phyloP scores from a whole-genome alignment of 2,888 invertebrate genomes.

The Eucera pruinosa region DNA sequence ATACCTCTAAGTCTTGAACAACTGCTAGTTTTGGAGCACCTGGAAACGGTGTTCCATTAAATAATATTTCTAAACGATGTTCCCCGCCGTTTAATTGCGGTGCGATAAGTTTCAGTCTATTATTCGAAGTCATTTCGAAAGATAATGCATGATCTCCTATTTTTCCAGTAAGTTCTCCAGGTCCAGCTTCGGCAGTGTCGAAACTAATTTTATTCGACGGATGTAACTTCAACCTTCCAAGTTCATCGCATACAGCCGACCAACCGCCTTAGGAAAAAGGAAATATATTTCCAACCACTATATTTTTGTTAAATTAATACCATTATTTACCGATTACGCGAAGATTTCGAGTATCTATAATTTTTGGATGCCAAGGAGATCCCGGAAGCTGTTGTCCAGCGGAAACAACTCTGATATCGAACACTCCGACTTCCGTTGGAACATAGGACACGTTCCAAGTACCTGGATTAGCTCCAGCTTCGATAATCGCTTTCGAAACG shows the following conservation, averaged over 20 bases:
- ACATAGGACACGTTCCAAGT: slow-evolving; percentile 96
- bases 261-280: slow-evolving; percentile 89
- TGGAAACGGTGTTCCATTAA: slow-evolving; percentile 85
- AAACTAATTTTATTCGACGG: slow-evolving; percentile 92
- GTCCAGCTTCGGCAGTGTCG: slow-evolving; percentile 95
- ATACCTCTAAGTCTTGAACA: slow-evolving; percentile 79
- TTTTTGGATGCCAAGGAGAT: slow-evolving; percentile 93
- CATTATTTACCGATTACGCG: slow-evolving; percentile 85
- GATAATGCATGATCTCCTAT: slow-evolving; percentile 84
- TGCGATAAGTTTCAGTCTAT: slow-evolving; percentile 78
- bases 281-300: neutral
- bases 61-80: slow-evolving; percentile 86
- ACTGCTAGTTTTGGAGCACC: slow-evolving; percentile 82
- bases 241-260: slow-evolving; percentile 91
- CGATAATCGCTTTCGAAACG: slow-evolving; percentile 86
- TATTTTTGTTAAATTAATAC: neutral
- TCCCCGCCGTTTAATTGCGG: slow-evolving; percentile 79
- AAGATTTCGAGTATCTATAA: slow-evolving; percentile 86
- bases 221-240: slow-evolving; percentile 88
- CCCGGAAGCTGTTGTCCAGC: slow-evolving; percentile 87
- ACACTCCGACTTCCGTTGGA: slow-evolving; percentile 95
- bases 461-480: slow-evolving; percentile 88
- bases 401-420: slow-evolving; percentile 93
- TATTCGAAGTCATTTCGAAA: slow-evolving; percentile 82
- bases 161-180: slow-evolving; percentile 90